A percentile compares a stretch with the other conserved stretches of the same genome.
Evolutionary conservation across 1,140 invertebrate genomes (phyloP).

Genomic region (Grapholita molesta): DNA sequence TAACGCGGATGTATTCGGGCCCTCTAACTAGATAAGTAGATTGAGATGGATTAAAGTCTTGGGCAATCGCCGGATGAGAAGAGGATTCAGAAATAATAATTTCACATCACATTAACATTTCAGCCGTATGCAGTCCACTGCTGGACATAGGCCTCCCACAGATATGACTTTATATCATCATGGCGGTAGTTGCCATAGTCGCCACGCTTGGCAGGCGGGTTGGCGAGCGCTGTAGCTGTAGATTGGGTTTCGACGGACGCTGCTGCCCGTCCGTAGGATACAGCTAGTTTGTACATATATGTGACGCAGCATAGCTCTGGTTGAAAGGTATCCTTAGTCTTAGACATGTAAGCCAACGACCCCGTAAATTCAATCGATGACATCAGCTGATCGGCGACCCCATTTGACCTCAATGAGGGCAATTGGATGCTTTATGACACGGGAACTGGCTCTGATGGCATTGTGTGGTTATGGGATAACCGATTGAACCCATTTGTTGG

Average conservation of each 20-base stretch:
- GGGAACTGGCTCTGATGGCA: neutral
- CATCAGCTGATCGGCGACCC: conserved; percentile 22
- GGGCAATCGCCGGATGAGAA: neutral
- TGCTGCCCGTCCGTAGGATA: too few relatives aligned
- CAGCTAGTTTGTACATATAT: too few relatives aligned
- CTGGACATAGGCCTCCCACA: too few relatives aligned
- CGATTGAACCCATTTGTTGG: neutral
- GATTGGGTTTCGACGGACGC: too few relatives aligned
- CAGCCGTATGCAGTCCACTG: too few relatives aligned
- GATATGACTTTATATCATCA: too few relatives aligned
- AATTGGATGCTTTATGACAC: conserved; percentile 10
- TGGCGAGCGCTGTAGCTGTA: too few relatives aligned
- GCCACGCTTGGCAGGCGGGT: too few relatives aligned
- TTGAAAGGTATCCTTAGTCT: neutral
- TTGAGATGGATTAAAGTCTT: conserved; percentile 10
- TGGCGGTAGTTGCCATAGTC: too few relatives aligned
- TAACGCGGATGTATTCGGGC: neutral
- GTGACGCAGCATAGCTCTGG: too few relatives aligned
- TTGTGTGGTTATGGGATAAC: neutral
- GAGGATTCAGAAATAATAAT: neutral
- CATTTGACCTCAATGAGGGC: neutral
- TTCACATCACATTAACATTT: too few relatives aligned
- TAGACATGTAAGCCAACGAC: conserved; percentile 18
- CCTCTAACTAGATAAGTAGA: neutral
- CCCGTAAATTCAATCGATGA: conserved; percentile 35